Conservation (phyloP, 2,797 vertebrate species). For the Enteromius trimaculatus region DNA sequence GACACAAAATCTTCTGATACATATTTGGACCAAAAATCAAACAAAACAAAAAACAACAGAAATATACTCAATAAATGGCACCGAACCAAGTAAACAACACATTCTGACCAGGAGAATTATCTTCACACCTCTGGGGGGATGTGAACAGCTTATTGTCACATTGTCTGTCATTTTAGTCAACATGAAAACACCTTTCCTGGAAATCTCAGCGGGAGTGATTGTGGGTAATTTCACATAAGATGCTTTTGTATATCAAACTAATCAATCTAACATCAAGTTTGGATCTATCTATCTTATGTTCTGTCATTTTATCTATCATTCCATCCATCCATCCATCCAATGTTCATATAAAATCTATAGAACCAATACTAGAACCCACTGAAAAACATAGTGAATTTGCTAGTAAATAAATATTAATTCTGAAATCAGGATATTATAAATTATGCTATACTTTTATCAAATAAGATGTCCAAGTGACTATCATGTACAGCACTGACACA, state of each 20-base stretch:
- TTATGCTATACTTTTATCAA: background rate
- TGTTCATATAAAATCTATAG: too few species aligned
- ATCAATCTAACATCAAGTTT: background rate
- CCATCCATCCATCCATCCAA: background rate
- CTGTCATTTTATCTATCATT: background rate
- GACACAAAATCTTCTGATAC: background rate
- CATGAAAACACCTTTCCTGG: constrained; percentile 5
- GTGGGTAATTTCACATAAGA: background rate
- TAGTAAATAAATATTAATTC: background rate
- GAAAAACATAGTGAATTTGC: background rate
- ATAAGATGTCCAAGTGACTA: background rate
- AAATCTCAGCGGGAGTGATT: background rate
- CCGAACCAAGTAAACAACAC: constrained; percentile 24
- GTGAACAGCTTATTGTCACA: constrained; percentile 32
- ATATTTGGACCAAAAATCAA: background rate
- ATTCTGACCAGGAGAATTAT: constrained; percentile 26
- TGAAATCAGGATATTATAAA: background rate
- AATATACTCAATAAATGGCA: background rate
- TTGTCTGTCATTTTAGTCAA: constrained; percentile 21
- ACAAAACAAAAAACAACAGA: background rate
- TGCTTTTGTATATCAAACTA: background rate
- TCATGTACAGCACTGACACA: background rate
- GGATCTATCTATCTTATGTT: background rate
- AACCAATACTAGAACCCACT: background rate
- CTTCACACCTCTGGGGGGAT: constrained; percentile 40